These are phyloP conservation scores for Drosophila paramelanica DNA, from an alignment of 2,888 invertebrate species.

Conservation along the genomic window DNA sequence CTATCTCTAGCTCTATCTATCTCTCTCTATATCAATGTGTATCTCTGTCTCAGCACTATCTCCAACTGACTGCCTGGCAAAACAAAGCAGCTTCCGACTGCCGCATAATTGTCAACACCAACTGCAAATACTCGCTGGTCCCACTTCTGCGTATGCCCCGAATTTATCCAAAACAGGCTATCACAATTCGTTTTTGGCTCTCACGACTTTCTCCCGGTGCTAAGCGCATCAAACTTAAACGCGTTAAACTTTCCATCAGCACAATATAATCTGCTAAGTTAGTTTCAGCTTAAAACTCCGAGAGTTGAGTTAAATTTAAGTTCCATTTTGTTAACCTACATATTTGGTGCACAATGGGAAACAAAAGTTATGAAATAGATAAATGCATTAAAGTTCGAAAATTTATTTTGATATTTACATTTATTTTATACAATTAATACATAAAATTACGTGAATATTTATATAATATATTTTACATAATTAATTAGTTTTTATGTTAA, in stretches of 20 bases:
- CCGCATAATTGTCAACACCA: conserved; percentile 72
- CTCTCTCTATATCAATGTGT: not conserved
- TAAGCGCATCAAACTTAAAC: conserved; percentile 28
- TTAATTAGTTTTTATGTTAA: too few species aligned
- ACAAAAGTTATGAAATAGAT: too few species aligned
- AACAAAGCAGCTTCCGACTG: conserved; percentile 59
- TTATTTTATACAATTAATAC: too few species aligned
- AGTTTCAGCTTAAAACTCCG: conserved; percentile 22
- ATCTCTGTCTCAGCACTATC: not conserved
- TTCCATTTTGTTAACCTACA: conserved; percentile 1
- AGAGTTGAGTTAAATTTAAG: conserved; percentile 6
- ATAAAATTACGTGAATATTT: too few species aligned
- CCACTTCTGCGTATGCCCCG: conserved; percentile 8
- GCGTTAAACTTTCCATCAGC: conserved; percentile 17
- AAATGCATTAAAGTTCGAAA: too few species aligned
- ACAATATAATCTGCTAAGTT: conserved; percentile 29
- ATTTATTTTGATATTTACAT: too few species aligned
- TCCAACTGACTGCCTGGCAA: conserved; percentile 6
- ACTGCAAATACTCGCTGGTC: conserved; percentile 42
- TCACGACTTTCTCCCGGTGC: conserved; percentile 14
- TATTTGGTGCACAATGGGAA: conserved; percentile 27
- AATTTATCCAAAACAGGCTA: conserved; percentile 16
- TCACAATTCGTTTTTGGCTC: conserved; percentile 48
- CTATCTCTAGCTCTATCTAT: not conserved
- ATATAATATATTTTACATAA: too few species aligned